A percentile compares a stretch with the other conserved stretches of the same genome.
Evolutionary conservation across 2,113 vertebrate genomes (phyloP).

Genomic region (Rhipidura dahli): DNA sequence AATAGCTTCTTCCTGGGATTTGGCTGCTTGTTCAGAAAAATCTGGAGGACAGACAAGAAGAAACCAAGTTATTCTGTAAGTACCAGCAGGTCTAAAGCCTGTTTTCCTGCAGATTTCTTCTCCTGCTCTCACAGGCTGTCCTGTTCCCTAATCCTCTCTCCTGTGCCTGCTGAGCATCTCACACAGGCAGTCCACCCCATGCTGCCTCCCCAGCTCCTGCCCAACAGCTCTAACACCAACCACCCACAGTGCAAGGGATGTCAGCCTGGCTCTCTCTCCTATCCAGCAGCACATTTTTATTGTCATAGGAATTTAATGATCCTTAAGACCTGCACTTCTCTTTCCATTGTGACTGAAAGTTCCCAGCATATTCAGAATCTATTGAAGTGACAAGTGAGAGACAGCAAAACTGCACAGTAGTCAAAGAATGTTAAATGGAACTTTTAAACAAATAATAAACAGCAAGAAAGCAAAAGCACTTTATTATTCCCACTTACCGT

Average conservation of each 20-base stretch:
- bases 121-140: not conserved
- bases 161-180: not conserved
- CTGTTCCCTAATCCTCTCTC: not conserved
- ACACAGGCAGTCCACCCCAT: accelerated
- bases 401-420: not conserved
- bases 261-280: not conserved
- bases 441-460: not conserved
- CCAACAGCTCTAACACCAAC: not conserved
- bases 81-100: not conserved
- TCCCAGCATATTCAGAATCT: not conserved
- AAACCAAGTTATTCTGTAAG: not conserved
- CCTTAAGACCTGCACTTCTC: not conserved
- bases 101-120: not conserved
- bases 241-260: not conserved
- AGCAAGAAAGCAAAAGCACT: not conserved
- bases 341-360: not conserved
- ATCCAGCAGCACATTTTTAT: not conserved
- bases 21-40: constrained; percentile 97
- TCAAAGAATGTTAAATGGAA: not conserved
- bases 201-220: not conserved
- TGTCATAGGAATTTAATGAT: not conserved
- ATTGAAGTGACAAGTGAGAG: not conserved
- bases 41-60: constrained; percentile 69
- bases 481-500: constrained; percentile 77
- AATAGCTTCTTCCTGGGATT: constrained; percentile 96